phyloP scores from a whole-genome alignment of 92 coral and sea anemone genomes.

The Paramuricea clavata region DNA sequence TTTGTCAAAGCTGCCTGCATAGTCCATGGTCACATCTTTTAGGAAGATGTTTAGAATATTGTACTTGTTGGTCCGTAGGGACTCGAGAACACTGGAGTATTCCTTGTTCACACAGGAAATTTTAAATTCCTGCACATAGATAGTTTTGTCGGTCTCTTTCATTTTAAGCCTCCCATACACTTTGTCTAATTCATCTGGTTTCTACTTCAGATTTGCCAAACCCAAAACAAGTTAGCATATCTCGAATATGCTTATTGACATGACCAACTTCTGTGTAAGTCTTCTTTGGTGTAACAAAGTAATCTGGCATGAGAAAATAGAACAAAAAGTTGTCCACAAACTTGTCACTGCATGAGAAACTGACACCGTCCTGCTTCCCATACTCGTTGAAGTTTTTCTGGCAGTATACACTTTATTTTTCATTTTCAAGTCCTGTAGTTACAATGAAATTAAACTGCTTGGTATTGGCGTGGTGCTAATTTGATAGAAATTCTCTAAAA shows the following conservation, averaged over 20 bases:
- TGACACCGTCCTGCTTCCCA: conserved; percentile 46
- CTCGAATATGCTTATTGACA: not conserved
- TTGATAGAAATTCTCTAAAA: too few species aligned
- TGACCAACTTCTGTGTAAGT: not conserved
- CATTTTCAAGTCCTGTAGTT: too few species aligned
- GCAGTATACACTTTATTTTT: too few species aligned
- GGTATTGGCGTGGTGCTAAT: too few species aligned
- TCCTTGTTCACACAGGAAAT: conserved; percentile 61
- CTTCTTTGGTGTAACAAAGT: conserved; percentile 45
- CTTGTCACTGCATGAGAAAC: conserved; percentile 48
- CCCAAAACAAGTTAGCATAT: not conserved
- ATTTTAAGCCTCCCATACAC: conserved; percentile 35
- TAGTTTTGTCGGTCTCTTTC: conserved; percentile 20
- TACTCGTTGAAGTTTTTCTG: conserved; percentile 41
- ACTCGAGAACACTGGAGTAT: conserved; percentile 47
- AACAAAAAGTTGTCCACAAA: conserved; percentile 43
- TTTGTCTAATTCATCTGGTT: conserved; percentile 25
- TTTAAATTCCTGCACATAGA: conserved; percentile 31
- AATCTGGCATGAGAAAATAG: conserved; percentile 23
- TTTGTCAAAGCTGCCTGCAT: conserved; percentile 63
- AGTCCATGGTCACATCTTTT: conserved; percentile 58
- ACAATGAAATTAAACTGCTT: too few species aligned
- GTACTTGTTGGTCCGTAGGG: conserved; percentile 52
- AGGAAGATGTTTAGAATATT: conserved; percentile 49
- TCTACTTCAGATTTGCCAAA: not conserved